Percentiles rank a stretch among this genome's conserved stretches.
These are phyloP conservation scores for Aurelia aurita complex sp. Pacific DNA, from an alignment of 30 jellyfish, hydroid and myxozoan genomes.

Conservation along the genomic window DNA sequence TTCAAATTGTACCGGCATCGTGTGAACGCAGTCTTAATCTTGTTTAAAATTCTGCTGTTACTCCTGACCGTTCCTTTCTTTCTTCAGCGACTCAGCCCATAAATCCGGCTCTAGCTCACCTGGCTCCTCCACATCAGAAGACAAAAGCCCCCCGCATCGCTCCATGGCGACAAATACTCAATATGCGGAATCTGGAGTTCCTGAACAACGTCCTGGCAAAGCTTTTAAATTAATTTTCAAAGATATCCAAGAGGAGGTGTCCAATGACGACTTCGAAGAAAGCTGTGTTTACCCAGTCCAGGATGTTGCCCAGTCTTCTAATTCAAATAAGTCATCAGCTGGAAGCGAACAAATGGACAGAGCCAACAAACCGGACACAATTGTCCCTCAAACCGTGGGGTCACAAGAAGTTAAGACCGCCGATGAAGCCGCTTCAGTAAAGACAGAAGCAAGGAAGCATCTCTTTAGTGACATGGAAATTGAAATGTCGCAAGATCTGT, in stretches of 20 bases:
- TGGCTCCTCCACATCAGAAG: neutral
- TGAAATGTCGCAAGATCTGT: constrained; percentile 56
- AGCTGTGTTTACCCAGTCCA: constrained; percentile 25
- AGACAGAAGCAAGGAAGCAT: neutral
- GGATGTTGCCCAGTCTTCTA: neutral
- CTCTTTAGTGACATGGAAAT: constrained; percentile 19
- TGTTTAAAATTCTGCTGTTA: neutral
- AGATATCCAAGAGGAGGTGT: neutral
- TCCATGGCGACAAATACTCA: neutral
- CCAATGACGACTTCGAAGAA: neutral
- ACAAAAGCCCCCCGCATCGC: constrained; percentile 1
- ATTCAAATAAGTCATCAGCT: neutral
- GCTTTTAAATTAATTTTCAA: neutral
- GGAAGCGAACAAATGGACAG: neutral
- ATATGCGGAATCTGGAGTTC: no score
- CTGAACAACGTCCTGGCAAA: neutral
- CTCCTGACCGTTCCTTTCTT: neutral
- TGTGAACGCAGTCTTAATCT: neutral
- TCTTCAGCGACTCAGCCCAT: constrained; percentile 7
- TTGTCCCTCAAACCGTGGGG: no score
- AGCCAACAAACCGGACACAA: neutral
- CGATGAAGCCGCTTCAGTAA: neutral
- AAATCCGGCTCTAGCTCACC: constrained; percentile 8
- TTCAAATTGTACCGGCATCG: no score
- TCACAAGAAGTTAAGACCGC: no score